Conservation (phyloP, 2,113 vertebrate genomes). For the Vulpes ferrilata region DNA sequence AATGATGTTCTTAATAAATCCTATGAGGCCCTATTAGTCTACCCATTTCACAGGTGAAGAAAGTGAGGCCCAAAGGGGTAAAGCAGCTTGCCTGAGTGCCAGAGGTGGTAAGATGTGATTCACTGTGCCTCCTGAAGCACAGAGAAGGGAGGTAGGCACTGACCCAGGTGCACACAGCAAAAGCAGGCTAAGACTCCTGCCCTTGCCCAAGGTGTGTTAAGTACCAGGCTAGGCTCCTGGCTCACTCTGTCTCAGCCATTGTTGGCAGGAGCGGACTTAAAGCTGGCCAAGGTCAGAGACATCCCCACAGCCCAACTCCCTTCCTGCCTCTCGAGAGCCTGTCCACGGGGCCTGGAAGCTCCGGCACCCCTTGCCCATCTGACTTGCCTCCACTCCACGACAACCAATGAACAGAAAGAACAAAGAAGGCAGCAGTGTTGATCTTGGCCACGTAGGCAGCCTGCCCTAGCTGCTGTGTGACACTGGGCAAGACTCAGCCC, state of each 20-base stretch:
- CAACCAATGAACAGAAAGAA: not conserved
- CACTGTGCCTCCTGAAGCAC: fast-evolving
- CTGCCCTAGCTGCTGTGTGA: not conserved
- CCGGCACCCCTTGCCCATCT: too few relatives aligned
- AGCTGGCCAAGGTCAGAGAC: not conserved
- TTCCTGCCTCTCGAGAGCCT: not conserved
- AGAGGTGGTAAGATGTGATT: not conserved
- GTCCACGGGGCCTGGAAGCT: not conserved
- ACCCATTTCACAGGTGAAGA: not conserved
- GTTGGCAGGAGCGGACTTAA: not conserved
- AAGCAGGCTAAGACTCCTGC: not conserved
- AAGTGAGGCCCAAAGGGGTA: not conserved
- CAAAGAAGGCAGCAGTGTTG: not conserved
- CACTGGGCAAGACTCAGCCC: not conserved
- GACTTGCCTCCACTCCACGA: not conserved
- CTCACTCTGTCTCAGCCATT: not conserved
- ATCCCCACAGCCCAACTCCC: not conserved
- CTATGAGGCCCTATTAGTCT: not conserved
- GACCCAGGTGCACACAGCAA: not conserved
- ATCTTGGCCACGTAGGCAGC: fast-evolving
- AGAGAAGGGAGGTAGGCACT: too few relatives aligned
- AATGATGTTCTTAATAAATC: not conserved
- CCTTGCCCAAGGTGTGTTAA: too few relatives aligned
- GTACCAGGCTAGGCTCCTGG: too few relatives aligned
- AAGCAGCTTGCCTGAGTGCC: not conserved